Percentiles rank a stretch among this genome's conserved stretches.
Conservation (phyloP, 2,113 vertebrate genomes). For the Herpetotheres cachinnans region DNA sequence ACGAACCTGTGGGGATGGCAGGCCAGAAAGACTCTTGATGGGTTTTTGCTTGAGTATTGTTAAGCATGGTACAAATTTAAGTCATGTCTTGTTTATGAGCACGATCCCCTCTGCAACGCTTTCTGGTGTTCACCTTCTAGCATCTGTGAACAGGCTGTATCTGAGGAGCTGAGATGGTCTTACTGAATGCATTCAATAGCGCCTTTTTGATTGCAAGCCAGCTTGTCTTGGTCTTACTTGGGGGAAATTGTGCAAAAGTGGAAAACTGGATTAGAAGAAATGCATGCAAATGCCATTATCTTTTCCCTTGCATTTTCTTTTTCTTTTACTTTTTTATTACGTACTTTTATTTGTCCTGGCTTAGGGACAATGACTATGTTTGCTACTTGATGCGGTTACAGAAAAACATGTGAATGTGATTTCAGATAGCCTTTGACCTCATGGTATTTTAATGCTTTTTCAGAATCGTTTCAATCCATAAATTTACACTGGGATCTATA, state of each 20-base stretch:
- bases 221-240: neutral
- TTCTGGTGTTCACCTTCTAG: neutral
- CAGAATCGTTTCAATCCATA: neutral
- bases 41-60: neutral
- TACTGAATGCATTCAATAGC: neutral
- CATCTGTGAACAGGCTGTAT: neutral
- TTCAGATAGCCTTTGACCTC: neutral
- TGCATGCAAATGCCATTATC: neutral
- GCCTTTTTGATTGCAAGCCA: neutral
- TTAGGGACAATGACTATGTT: neutral
- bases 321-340: neutral
- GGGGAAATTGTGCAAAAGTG: neutral
- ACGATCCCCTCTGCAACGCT: neutral
- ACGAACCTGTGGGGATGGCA: neutral
- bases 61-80: neutral
- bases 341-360: neutral
- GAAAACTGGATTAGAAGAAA: neutral
- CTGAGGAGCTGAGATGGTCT: neutral
- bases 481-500: neutral
- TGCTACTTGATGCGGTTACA: neutral
- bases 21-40: fast-evolving
- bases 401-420: neutral
- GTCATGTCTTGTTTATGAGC: neutral
- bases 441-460: neutral
- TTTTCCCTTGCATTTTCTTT: neutral